Percentiles rank a stretch among this genome's conserved stretches.
phyloP scores from a whole-genome alignment of 2,888 invertebrate species.

The Alsophila aescularia region DNA sequence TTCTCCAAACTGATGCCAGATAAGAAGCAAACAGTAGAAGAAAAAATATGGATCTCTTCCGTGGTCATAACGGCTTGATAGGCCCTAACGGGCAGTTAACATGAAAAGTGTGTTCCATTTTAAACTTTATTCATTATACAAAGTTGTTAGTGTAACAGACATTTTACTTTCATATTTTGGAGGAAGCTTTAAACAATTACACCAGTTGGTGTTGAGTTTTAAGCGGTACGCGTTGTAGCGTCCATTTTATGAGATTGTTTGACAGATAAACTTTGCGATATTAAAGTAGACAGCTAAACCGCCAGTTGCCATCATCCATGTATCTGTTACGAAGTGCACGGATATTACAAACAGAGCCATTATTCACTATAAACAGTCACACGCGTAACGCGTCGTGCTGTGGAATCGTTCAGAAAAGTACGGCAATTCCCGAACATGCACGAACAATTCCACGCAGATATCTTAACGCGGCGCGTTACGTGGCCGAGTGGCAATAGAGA shows the following conservation, averaged over 20 bases:
- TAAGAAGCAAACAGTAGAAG: slow-evolving; percentile 44
- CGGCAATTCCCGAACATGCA: no score
- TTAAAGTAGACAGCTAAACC: slow-evolving; percentile 34
- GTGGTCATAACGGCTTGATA: slow-evolving; percentile 58
- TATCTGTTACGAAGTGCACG: slow-evolving; percentile 55
- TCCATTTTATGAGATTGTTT: slow-evolving; percentile 17
- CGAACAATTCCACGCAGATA: no score
- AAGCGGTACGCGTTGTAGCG: slow-evolving; percentile 19
- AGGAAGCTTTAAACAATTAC: slow-evolving; percentile 56
- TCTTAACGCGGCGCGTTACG: no score
- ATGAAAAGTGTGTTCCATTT: slow-evolving; percentile 65
- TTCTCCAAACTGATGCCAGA: slow-evolving; percentile 45
- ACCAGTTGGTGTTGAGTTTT: slow-evolving; percentile 35
- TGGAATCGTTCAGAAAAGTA: no score
- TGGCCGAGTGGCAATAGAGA: no score
- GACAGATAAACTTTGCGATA: slow-evolving; percentile 31
- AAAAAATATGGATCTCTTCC: slow-evolving; percentile 43
- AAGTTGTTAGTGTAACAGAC: slow-evolving; percentile 59
- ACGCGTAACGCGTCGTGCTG: no score
- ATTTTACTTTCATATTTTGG: slow-evolving; percentile 61
- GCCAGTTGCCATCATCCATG: slow-evolving; percentile 45
- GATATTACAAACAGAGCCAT: slow-evolving; percentile 60
- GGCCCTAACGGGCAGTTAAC: slow-evolving; percentile 63
- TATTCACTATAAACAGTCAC: no score
- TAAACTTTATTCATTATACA: slow-evolving; percentile 64